A percentile compares a stretch with the other conserved stretches of the same genome.
These are phyloP conservation scores for Tretioscincus oriximinensis DNA, from an alignment of 2,113 vertebrate species.

Conservation along the genomic window DNA sequence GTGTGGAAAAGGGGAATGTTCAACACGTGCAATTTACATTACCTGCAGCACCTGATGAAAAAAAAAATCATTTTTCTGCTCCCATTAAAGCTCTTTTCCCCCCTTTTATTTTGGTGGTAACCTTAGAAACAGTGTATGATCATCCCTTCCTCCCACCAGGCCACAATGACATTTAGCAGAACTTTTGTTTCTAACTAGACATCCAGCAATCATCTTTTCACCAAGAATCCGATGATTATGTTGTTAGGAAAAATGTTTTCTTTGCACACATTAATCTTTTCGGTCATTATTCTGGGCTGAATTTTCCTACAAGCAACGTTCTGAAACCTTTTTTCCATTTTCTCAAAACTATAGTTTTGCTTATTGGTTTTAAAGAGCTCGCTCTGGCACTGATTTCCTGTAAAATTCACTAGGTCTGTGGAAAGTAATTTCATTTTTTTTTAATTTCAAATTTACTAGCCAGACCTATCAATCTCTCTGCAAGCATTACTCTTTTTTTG, in stretches of 20 bases:
- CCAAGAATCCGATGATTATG: too few species aligned
- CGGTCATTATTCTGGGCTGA: not conserved
- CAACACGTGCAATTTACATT: too few species aligned
- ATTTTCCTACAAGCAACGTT: not conserved
- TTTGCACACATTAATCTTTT: not conserved
- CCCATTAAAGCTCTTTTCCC: too few species aligned
- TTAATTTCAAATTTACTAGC: conserved; percentile 19
- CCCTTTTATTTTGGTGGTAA: too few species aligned
- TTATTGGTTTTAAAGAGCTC: conserved; percentile 2
- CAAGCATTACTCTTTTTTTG: conserved; percentile 7
- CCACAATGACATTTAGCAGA: too few species aligned
- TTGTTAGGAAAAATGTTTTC: not conserved
- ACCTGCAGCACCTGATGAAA: too few species aligned
- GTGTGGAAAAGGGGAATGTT: too few species aligned
- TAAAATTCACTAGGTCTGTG: conserved; percentile 4
- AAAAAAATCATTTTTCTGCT: too few species aligned
- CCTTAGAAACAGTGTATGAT: too few species aligned
- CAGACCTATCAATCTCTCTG: conserved; percentile 5
- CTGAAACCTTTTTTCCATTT: not conserved
- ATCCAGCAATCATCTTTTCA: not conserved
- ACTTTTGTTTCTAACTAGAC: not conserved
- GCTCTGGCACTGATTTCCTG: conserved; percentile 11
- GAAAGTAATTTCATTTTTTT: conserved; percentile 13
- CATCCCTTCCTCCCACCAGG: too few species aligned
- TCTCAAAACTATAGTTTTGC: not conserved